These are phyloP conservation scores for Mus spicilegus DNA, from an alignment of 2,113 vertebrate genomes.

Conservation along the genomic window DNA sequence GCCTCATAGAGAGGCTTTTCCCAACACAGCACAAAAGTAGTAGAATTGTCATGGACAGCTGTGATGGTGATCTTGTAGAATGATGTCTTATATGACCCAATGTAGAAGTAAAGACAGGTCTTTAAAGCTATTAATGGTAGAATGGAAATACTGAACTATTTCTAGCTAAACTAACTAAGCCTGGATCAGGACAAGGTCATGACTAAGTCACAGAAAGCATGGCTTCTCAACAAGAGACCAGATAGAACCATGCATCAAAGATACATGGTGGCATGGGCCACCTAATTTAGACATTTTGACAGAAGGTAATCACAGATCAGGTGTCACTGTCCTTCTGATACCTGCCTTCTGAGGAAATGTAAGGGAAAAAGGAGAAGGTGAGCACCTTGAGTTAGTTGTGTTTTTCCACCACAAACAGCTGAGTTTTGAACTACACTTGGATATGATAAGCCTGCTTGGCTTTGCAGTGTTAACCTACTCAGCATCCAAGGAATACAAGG, in stretches of 20 bases:
- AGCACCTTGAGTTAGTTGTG: not conserved
- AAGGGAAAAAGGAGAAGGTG: not conserved
- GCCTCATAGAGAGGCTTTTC: not conserved
- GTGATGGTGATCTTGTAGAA: not conserved
- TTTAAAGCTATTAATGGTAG: not conserved
- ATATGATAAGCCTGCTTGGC: not conserved
- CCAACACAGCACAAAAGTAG: not conserved
- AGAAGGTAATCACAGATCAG: not conserved
- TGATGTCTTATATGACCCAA: not conserved
- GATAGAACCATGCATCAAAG: not conserved
- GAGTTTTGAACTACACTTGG: not conserved
- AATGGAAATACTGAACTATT: not conserved
- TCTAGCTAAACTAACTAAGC: not conserved
- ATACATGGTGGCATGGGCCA: not conserved
- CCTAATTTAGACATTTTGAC: not conserved
- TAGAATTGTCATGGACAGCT: not conserved
- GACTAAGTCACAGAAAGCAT: not conserved
- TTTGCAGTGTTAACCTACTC: not conserved
- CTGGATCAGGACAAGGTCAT: not conserved
- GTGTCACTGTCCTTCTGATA: not conserved
- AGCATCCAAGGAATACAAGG: not conserved
- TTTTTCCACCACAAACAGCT: not conserved
- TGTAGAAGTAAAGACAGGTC: not conserved
- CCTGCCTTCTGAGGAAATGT: not conserved
- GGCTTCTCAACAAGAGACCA: not conserved